Base-by-base conservation (phyloP, 2,113 vertebrate species). In the Mesocricetus auratus region DNA sequence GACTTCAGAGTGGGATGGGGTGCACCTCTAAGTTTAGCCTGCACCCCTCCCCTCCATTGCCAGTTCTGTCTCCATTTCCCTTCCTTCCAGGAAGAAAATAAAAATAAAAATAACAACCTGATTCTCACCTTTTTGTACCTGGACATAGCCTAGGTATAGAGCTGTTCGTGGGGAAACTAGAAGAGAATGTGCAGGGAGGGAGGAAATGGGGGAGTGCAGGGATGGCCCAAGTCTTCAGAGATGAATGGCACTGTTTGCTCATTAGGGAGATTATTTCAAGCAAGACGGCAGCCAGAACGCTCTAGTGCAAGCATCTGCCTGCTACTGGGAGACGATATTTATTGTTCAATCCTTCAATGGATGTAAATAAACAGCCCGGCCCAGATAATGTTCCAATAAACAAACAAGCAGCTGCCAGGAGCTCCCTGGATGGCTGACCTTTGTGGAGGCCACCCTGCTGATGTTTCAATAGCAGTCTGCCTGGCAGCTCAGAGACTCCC, bases 391-490 rank as follows among this genome's bases (percentile, higher is more conserved):
- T 98, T 98, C 98, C 98, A 97, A 94, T 98, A 98, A 98, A 99
- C 98, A 98, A 99, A 98, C 98, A 98, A 97, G 96, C 98, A 98
- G 98, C 98, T 99, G 98, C 98, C 98, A 98, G 98, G 98, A 98
- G 94, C 90, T 98, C 98, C 98, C 98, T 53, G 97, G 98, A 98
- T 97, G 97, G 97, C 60, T 98, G 98, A 99, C 98, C 98, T 99
- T 98, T 96, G 97, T 33, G 31, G 98, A 97, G 98, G 97, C 93
- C 96, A 96, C 95, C 93, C 90, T 47, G 96, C 96, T 98, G 98
- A 98, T 98, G 98, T 98, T 98, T 98, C 98, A 98, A 98, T 98
- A 98, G 98, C 98, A 98, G 97, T 93, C 78, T 6, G 98, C 95
- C 98, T 97, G 97, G 98, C 97, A 85, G 97, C 93, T 50, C 0